Evolutionary conservation across 2,113 vertebrate genomes (phyloP), one percentile per base, ranked within the genome.

Genomic region (Scomber scombrus): DNA sequence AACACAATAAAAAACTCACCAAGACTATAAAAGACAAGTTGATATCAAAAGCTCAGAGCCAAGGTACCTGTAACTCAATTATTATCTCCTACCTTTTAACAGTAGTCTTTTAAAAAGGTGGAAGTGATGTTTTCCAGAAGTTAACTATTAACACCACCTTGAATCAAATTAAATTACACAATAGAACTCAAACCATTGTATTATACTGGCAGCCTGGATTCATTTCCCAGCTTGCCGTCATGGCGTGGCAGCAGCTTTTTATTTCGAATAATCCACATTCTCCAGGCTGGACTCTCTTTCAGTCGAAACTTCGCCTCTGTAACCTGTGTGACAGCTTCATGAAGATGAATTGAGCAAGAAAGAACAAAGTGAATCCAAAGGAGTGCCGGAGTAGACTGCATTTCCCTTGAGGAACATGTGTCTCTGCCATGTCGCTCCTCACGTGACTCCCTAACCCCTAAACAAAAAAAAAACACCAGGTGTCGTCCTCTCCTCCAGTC

Each of bases 321-420:
- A 60, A 55, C 62, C 60, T 61, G 23, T 16, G 29, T 29, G 71
- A 78, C 67, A 73, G 40, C 70, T 78, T 65, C 14, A 47, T 51
- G 8, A 51, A 81, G 71, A 72, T 47, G 16, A 65, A 65, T 11
- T 3, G 54, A 29, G 43, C 34, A 0, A n/a, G 1, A 16, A 45
- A 62, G 66, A 83, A 63, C 43, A 65, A 55, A 71, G 63, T 45
- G 45, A 50, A 31, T 67, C 55, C 12, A 11, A 43, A 51, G 52
- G 49, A 55, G 14, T 18, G 23, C 7, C 34, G 31, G 45, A 67
- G 56, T 21, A 14, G n/a, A 15, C 5, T 29, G 14, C 11, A 54
- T 71, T 58, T 75, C 75, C 51, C 76, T 57, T 1, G 57, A 76
- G 72, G 52, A 58, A n/a, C n/a, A 31, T n/a, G 56, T 18, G 46